These are phyloP conservation scores for Epizoanthus fatuus DNA, from an alignment of 92 coral and sea anemone genomes.

Conservation along the genomic window DNA sequence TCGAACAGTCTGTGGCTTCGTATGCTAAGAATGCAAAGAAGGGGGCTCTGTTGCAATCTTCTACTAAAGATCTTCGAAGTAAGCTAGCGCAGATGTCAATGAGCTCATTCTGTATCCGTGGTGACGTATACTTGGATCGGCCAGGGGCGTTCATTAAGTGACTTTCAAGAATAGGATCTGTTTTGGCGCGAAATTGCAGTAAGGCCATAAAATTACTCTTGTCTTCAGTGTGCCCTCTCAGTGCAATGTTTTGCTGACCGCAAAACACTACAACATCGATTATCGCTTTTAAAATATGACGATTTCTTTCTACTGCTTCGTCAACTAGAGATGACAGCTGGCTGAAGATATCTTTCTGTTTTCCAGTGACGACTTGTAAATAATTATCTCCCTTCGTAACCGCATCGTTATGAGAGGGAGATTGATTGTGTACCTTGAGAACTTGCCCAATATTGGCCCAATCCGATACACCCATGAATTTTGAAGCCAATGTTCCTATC, in stretches of 20 bases:
- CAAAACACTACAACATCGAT: conserved; percentile 53
- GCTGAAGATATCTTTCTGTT: conserved; percentile 49
- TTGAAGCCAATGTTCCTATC: too few relatives aligned
- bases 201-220: conserved; percentile 18
- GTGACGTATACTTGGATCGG: conserved; percentile 37
- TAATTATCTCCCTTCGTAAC: conserved; percentile 44
- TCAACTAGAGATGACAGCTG: conserved; percentile 36
- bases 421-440: neutral
- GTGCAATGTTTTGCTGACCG: conserved; percentile 45
- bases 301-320: conserved; percentile 37
- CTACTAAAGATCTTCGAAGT: conserved; percentile 42
- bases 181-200: conserved; percentile 32
- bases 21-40: conserved; percentile 25
- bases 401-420: conserved; percentile 37
- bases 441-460: too few relatives aligned
- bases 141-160: conserved; percentile 16
- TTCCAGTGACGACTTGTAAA: conserved; percentile 37
- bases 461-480: too few relatives aligned
- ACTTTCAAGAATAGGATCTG: conserved; percentile 37
- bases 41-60: conserved; percentile 33
- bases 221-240: conserved; percentile 46
- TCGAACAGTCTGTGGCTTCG: conserved; percentile 27
- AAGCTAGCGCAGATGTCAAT: conserved; percentile 39
- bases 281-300: conserved; percentile 23
- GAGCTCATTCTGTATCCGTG: conserved; percentile 32